These are phyloP conservation scores for Microcebus murinus DNA, from an alignment of 2,113 vertebrate species.

Conservation along the genomic window DNA sequence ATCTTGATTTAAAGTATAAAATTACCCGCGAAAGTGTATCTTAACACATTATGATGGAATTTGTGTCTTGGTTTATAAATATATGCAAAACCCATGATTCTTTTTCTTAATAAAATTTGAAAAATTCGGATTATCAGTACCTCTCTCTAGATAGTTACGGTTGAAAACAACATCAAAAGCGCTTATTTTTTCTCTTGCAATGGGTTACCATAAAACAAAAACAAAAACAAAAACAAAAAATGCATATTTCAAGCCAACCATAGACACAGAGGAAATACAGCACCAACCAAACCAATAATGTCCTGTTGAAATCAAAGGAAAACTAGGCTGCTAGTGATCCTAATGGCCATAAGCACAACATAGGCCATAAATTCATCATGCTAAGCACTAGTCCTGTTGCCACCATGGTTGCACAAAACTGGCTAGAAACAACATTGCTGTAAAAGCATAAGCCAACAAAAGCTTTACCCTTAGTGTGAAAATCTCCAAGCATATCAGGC, in stretches of 20 bases:
- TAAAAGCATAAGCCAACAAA: conserved; percentile 7
- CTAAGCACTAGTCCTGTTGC: conserved; percentile 52
- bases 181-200: conserved; percentile 42
- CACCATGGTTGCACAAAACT: conserved; percentile 56
- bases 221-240: conserved; percentile 53
- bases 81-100: conserved; percentile 68
- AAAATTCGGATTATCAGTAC: conserved; percentile 78
- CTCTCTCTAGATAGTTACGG: conserved; percentile 74
- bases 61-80: conserved; percentile 56
- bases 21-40: conserved; percentile 63
- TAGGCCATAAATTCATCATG: conserved; percentile 77
- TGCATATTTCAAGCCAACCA: conserved; percentile 71
- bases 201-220: no score
- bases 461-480: not conserved
- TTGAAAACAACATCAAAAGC: conserved; percentile 79
- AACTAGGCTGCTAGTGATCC: conserved; percentile 73
- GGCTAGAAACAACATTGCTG: conserved; percentile 18
- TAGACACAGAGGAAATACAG: conserved; percentile 79
- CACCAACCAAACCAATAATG: conserved; percentile 80
- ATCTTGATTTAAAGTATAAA: conserved; percentile 78
- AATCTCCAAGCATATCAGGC: not conserved
- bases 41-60: conserved; percentile 56
- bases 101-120: conserved; percentile 74
- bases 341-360: conserved; percentile 53
- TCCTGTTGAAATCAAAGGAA: conserved; percentile 81